Evolutionary conservation across 1,140 invertebrate genomes (phyloP), one percentile per base, ranked within the genome.

Genomic region (Drosophila ercepeae): DNA sequence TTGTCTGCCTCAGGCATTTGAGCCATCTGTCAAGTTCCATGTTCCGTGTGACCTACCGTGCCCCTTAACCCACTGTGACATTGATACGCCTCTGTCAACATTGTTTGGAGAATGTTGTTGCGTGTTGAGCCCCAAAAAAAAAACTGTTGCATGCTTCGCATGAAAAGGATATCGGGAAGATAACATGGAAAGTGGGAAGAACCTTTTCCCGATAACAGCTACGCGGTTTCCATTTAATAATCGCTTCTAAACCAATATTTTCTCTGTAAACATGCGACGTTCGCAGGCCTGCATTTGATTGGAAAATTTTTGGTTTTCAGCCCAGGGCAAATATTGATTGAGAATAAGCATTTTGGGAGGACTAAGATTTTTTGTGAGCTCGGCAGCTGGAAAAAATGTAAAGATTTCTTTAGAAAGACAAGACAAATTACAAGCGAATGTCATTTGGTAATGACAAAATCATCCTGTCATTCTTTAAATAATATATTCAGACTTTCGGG

Each of bases 41-140:
- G 60, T 32, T 9, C 14, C 58, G 4, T 25, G 39, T 19, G 19
- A 27, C 32, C 58, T 29, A 27, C 3, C 19, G 29, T 23, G 19
- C 39, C 16, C 34, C 11, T 11, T 18, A 19, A 8, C 32, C 49
- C 29, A 13, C 52, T 27, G 36, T 48, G 41, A 68, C 44, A 68
- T 45, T 55, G 78, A 82, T 63, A 78, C 54, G 46, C 51, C 50
- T 55, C 5, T 77, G 69, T 77, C 74, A 73, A 64, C 61, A 64
- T 49, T 46, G 60, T 69, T 63, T 39, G 44, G 27, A 13, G 13
- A 14, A 42, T 21, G 76, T 81, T 61, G 57, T 81, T 61, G 57
- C 71, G 55, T 52, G 44, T 29, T 16, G 14, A 48, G 46, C 3
- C 36, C 46, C 29, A 2, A 29, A 32, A 32, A 7, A 58, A 72